Conservation (phyloP, 1,140 invertebrate species). For the Drosophila nannoptera region DNA sequence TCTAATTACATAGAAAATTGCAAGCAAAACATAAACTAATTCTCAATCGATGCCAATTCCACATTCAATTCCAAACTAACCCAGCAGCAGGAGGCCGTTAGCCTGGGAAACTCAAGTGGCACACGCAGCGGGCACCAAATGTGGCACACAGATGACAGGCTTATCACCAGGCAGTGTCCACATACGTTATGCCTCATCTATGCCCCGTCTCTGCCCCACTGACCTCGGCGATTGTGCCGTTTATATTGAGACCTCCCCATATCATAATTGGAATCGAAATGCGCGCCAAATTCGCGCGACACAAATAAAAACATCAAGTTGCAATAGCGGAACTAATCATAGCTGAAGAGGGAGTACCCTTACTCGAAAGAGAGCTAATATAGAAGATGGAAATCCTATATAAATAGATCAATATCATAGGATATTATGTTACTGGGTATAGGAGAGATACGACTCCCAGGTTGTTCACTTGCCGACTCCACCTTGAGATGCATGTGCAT, state of each 20-base stretch:
- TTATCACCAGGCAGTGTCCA: conserved; percentile 16
- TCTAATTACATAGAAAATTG: conserved; percentile 74
- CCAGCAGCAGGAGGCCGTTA: conserved; percentile 31
- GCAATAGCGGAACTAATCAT: conserved; percentile 2
- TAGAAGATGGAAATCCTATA: too few species aligned
- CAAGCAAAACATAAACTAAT: conserved; percentile 71
- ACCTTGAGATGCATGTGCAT: not conserved
- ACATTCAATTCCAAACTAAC: conserved; percentile 12
- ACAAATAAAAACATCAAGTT: conserved; percentile 38
- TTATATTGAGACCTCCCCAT: conserved; percentile 47
- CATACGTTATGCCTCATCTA: not conserved
- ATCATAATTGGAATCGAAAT: conserved; percentile 67
- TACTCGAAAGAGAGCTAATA: too few species aligned
- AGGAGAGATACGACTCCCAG: too few species aligned
- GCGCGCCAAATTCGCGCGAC: conserved; percentile 48
- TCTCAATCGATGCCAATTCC: conserved; percentile 48
- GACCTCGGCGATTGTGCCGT: conserved; percentile 27
- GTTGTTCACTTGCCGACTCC: too few species aligned
- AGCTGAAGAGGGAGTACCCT: conserved; percentile 22
- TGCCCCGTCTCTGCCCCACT: conserved; percentile 22
- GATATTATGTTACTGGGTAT: too few species aligned
- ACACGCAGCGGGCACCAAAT: conserved; percentile 47
- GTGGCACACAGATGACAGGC: conserved; percentile 63
- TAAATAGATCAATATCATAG: too few species aligned
- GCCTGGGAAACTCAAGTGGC: conserved; percentile 70